Evolutionary conservation across 2,888 invertebrate genomes (phyloP).

Genomic region (Cactoblastis cactorum): DNA sequence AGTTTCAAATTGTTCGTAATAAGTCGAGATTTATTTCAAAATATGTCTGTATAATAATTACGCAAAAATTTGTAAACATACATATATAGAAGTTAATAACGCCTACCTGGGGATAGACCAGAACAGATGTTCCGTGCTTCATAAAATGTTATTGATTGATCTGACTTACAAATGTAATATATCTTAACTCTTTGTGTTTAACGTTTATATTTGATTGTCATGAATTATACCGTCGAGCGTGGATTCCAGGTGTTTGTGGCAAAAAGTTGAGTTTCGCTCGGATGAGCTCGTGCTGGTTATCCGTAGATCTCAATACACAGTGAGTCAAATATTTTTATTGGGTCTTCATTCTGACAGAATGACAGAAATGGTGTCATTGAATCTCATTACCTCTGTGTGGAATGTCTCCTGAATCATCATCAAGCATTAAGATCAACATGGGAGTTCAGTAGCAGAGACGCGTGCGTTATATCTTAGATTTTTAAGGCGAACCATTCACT

Average conservation of each 20-base stretch:
- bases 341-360: background rate
- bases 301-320: slow-evolving; percentile 26
- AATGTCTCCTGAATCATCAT: too few relatives aligned
- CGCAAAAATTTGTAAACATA: slow-evolving; percentile 6
- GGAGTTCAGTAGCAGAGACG: too few relatives aligned
- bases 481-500: too few relatives aligned
- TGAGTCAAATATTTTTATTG: background rate
- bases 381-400: too few relatives aligned
- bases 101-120: slow-evolving; percentile 7
- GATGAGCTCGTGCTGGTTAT: slow-evolving; percentile 38
- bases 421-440: too few relatives aligned
- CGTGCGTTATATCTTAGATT: too few relatives aligned
- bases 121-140: slow-evolving; percentile 15
- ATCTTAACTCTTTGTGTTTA: background rate
- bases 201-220: background rate
- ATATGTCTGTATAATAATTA: too few relatives aligned
- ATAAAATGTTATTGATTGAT: background rate
- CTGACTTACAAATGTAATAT: background rate
- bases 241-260: slow-evolving; percentile 32
- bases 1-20: too few relatives aligned
- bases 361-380: too few relatives aligned
- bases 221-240: slow-evolving; percentile 14
- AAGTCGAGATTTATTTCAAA: too few relatives aligned
- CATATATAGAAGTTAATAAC: slow-evolving; percentile 5
- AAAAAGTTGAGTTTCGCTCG: slow-evolving; percentile 44